These are phyloP conservation scores for Macrophya annulata DNA, from an alignment of 2,888 invertebrate species.

Conservation along the genomic window DNA sequence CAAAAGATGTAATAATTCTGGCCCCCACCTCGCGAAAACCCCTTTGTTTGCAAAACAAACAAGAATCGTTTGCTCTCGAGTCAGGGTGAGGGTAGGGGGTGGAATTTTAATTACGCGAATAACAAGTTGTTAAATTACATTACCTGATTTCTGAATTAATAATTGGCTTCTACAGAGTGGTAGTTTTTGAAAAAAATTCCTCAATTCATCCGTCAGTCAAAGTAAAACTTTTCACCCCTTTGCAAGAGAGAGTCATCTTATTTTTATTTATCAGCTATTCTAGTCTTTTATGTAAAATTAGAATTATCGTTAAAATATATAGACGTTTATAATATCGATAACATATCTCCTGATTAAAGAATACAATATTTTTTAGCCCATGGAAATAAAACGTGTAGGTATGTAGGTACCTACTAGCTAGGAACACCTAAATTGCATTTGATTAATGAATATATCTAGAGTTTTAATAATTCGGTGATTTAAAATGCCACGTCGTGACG, in stretches of 20 bases:
- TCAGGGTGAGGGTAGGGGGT: slow-evolving; percentile 63
- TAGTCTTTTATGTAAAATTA: neutral
- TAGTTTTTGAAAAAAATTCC: slow-evolving; percentile 25
- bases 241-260: slow-evolving; percentile 40
- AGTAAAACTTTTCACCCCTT: neutral
- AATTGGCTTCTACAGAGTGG: slow-evolving; percentile 47
- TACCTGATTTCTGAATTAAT: slow-evolving; percentile 58
- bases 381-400: neutral
- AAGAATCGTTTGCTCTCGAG: slow-evolving; percentile 76
- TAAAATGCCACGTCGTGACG: slow-evolving; percentile 66
- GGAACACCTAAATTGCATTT: slow-evolving; percentile 56
- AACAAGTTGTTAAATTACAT: slow-evolving; percentile 68
- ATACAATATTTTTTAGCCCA: neutral
- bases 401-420: too few relatives aligned
- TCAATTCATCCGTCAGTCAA: slow-evolving; percentile 2
- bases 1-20: slow-evolving; percentile 79
- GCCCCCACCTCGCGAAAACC: slow-evolving; percentile 66
- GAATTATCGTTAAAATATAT: neutral
- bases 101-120: slow-evolving; percentile 78
- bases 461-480: slow-evolving; percentile 68
- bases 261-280: neutral
- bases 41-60: slow-evolving; percentile 79
- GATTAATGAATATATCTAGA: slow-evolving; percentile 69
- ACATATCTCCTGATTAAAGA: neutral
- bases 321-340: neutral